These are phyloP conservation scores for Keiferia lycopersicella DNA, from an alignment of 2,888 invertebrate species.

Conservation along the genomic window DNA sequence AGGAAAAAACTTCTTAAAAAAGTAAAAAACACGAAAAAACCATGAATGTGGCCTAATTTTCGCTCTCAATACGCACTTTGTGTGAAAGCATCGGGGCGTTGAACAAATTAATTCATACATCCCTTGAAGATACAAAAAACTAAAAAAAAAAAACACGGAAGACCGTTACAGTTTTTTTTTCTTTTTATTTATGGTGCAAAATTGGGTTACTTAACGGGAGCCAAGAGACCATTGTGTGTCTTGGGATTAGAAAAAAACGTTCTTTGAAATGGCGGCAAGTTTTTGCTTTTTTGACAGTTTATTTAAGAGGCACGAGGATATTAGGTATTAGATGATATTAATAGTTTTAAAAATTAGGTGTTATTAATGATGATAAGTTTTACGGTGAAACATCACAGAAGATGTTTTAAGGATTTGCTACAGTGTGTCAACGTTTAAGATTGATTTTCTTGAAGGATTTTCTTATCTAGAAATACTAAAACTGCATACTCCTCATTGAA, in stretches of 20 bases:
- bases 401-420: too few species aligned
- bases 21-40: constrained; percentile 42
- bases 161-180: constrained; percentile 75
- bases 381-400: not conserved
- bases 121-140: constrained; percentile 27
- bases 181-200: constrained; percentile 78
- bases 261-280: constrained; percentile 43
- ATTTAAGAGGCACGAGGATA: constrained; percentile 40
- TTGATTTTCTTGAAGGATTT: too few species aligned
- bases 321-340: constrained; percentile 55
- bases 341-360: constrained; percentile 52
- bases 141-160: constrained; percentile 54
- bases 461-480: too few species aligned
- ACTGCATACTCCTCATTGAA: not conserved
- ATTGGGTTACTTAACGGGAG: constrained; percentile 81
- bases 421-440: too few species aligned
- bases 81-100: constrained; percentile 77
- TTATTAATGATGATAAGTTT: constrained; percentile 57
- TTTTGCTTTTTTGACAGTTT: constrained; percentile 41
- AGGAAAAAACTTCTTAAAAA: constrained; percentile 43
- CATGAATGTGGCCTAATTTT: constrained; percentile 79
- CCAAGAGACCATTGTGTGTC: constrained; percentile 61
- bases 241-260: constrained; percentile 46
- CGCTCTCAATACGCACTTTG: constrained; percentile 74
- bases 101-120: constrained; percentile 74